phyloP scores from a whole-genome alignment of 2,113 vertebrate species.

The Psilopsiagon aymara region DNA sequence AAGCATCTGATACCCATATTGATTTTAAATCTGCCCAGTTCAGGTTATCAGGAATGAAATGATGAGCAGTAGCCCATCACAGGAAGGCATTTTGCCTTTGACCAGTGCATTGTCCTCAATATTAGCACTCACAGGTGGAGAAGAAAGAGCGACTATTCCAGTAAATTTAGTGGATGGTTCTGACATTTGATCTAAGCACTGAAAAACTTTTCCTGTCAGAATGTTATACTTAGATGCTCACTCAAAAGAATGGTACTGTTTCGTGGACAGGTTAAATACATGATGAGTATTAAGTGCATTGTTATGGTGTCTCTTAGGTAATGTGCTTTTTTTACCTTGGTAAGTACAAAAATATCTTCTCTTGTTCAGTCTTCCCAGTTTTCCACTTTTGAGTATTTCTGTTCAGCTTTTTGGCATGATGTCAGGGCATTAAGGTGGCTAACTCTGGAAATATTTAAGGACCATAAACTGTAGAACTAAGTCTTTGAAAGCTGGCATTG shows the following conservation, averaged over 20 bases:
- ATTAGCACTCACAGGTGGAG: not conserved
- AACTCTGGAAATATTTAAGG: not conserved
- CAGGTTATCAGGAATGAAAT: not conserved
- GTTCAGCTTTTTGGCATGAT: not conserved
- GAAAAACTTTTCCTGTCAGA: not conserved
- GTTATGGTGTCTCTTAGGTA: not conserved
- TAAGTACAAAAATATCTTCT: not conserved
- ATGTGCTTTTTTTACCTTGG: not conserved
- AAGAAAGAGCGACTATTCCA: not conserved
- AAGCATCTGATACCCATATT: not conserved
- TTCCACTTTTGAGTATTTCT: not conserved
- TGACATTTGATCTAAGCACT: not conserved
- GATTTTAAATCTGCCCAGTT: not conserved
- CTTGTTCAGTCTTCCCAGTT: not conserved
- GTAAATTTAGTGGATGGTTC: not conserved
- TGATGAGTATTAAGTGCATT: not conserved
- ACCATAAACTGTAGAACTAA: not conserved
- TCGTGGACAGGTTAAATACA: not conserved
- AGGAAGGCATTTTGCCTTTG: not conserved
- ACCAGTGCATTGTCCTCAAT: not conserved
- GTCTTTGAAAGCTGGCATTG: rapidly evolving
- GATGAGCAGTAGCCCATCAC: too few relatives aligned
- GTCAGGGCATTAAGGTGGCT: not conserved
- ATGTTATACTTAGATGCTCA: not conserved
- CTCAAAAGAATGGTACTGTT: not conserved